Conservation (phyloP, 1,140 invertebrate genomes). For the Euborellia annulipes region DNA sequence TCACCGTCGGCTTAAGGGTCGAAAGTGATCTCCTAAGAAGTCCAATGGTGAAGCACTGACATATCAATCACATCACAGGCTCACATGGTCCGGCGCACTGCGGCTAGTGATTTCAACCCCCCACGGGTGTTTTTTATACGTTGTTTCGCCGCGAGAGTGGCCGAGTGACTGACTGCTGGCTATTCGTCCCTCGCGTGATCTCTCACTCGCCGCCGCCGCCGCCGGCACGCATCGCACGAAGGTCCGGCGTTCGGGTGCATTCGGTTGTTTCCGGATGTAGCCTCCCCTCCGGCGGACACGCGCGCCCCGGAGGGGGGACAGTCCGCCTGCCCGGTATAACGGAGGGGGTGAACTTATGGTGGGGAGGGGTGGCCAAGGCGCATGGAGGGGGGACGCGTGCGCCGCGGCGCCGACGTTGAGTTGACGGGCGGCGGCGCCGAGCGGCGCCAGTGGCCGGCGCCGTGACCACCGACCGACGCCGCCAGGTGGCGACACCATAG, state of each 20-base stretch:
- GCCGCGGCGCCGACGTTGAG: background rate
- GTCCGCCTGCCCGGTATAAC: background rate
- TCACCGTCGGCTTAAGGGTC: background rate
- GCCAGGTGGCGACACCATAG: background rate
- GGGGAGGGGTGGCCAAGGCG: no score
- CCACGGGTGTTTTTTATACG: background rate
- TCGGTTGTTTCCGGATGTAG: no score
- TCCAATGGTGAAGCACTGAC: background rate
- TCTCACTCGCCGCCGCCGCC: no score
- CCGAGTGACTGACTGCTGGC: background rate
- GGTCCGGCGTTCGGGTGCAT: no score
- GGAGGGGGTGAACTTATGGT: background rate
- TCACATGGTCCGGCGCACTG: background rate
- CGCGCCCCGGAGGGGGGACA: constrained; percentile 2
- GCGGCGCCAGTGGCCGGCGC: constrained; percentile 1
- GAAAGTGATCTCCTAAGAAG: background rate
- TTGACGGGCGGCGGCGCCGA: background rate
- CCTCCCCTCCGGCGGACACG: background rate
- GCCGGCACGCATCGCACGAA: no score
- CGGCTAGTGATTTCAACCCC: background rate
- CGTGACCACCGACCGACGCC: background rate
- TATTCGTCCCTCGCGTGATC: no score
- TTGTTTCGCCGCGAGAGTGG: background rate
- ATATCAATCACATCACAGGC: background rate
- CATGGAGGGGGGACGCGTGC: background rate